Percentiles rank a stretch among this genome's conserved stretches.
Evolutionary conservation across 2,113 vertebrate species (phyloP).

Genomic region (Cisticola juncidis): DNA sequence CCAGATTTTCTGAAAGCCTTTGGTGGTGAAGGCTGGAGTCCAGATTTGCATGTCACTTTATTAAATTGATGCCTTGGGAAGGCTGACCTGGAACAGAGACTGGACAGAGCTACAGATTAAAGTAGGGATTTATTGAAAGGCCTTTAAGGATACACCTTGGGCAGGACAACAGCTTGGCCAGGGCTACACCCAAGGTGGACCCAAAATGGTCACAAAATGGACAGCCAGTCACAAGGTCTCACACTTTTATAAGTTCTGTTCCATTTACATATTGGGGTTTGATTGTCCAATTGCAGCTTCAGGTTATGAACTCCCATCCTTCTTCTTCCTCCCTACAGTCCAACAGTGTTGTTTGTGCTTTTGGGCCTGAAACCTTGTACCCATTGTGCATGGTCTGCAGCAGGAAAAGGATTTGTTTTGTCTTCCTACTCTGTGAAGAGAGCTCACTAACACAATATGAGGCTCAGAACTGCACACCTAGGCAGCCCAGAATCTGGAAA

Average conservation of each 20-base stretch:
- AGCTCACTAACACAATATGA: background rate
- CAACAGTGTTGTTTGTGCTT: background rate
- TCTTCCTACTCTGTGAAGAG: background rate
- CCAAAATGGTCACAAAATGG: background rate
- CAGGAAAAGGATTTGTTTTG: background rate
- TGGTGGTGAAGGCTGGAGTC: background rate
- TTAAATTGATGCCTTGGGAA: background rate
- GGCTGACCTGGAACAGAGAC: background rate
- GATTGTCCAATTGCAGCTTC: background rate
- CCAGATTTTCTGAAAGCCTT: background rate
- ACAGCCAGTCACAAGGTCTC: rapidly evolving
- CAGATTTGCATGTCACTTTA: background rate
- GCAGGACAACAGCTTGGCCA: background rate
- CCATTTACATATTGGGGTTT: background rate
- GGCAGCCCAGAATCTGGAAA: background rate
- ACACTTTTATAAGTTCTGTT: background rate
- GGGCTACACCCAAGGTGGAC: background rate
- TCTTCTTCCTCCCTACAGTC: background rate
- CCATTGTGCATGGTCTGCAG: background rate
- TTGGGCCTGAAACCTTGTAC: background rate
- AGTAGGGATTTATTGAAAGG: background rate
- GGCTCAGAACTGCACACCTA: background rate
- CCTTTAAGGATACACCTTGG: background rate
- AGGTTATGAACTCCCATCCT: background rate
- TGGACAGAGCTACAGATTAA: background rate